phyloP scores from a whole-genome alignment of 2,797 vertebrate genomes.

The Scleropages formosus region DNA sequence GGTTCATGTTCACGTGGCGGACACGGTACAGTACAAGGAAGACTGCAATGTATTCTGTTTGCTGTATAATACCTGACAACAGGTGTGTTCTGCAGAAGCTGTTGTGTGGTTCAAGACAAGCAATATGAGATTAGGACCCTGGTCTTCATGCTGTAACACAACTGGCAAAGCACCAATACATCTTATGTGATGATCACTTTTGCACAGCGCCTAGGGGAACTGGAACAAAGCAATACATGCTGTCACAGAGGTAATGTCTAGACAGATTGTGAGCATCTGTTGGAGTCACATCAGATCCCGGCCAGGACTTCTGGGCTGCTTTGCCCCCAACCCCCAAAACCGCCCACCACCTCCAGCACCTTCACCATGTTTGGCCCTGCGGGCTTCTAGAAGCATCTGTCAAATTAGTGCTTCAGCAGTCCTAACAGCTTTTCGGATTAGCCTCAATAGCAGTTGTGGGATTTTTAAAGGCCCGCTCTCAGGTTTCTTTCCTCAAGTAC shows the following conservation, averaged over 20 bases:
- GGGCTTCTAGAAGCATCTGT: background rate
- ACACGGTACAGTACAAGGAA: constrained; percentile 67
- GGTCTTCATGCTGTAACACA: constrained; percentile 27
- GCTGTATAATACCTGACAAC: too few species aligned
- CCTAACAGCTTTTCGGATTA: background rate
- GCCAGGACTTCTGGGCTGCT: too few species aligned
- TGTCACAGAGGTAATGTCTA: constrained; percentile 47
- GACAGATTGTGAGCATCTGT: constrained; percentile 43
- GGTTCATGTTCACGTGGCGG: constrained; percentile 66
- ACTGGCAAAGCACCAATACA: constrained; percentile 45
- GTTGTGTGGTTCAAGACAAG: background rate
- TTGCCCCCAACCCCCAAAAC: constrained; percentile 20
- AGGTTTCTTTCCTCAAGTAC: background rate
- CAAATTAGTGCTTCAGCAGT: background rate
- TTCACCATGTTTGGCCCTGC: background rate
- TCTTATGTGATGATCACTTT: constrained; percentile 42
- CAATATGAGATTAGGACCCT: background rate
- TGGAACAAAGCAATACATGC: constrained; percentile 36
- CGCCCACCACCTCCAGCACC: background rate
- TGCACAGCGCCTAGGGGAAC: constrained; percentile 43
- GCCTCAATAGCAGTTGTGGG: background rate
- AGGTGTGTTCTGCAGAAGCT: background rate
- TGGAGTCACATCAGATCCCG: constrained; percentile 42
- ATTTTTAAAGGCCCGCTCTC: background rate
- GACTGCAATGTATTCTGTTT: background rate